These are phyloP conservation scores for Ctenomys sociabilis DNA, from an alignment of 2,113 vertebrate species.

Conservation along the genomic window DNA sequence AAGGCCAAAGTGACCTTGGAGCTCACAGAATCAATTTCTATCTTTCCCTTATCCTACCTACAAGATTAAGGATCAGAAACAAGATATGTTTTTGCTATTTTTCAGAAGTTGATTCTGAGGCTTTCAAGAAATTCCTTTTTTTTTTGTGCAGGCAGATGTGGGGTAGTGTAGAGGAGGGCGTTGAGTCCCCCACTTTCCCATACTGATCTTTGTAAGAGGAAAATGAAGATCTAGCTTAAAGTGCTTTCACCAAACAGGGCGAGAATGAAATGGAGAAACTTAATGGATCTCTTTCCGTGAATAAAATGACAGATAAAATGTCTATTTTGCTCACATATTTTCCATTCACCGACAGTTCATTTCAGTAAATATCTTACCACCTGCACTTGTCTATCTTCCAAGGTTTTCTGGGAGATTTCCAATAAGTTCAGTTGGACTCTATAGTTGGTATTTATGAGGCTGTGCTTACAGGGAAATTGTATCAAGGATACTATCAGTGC, in stretches of 20 bases:
- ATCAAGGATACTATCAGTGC: constrained; percentile 81
- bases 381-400: constrained; percentile 84
- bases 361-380: constrained; percentile 86
- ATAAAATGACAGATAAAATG: constrained; percentile 87
- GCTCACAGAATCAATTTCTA: background rate
- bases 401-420: constrained; percentile 83
- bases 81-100: constrained; percentile 49
- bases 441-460: constrained; percentile 79
- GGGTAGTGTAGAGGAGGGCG: background rate
- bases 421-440: constrained; percentile 83
- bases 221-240: constrained; percentile 78
- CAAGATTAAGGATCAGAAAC: background rate
- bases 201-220: constrained; percentile 67
- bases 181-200: constrained; percentile 61
- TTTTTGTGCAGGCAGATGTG: background rate
- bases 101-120: constrained; percentile 58
- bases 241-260: constrained; percentile 75
- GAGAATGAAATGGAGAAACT: constrained; percentile 76
- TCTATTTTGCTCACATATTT: constrained; percentile 85
- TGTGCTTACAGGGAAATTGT: constrained; percentile 83
- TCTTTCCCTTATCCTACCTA: background rate
- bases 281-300: constrained; percentile 81
- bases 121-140: constrained; percentile 46
- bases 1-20: background rate
- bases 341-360: constrained; percentile 86